Conservation (phyloP, 2,797 vertebrate species). For the Atherinosoma microstoma region DNA sequence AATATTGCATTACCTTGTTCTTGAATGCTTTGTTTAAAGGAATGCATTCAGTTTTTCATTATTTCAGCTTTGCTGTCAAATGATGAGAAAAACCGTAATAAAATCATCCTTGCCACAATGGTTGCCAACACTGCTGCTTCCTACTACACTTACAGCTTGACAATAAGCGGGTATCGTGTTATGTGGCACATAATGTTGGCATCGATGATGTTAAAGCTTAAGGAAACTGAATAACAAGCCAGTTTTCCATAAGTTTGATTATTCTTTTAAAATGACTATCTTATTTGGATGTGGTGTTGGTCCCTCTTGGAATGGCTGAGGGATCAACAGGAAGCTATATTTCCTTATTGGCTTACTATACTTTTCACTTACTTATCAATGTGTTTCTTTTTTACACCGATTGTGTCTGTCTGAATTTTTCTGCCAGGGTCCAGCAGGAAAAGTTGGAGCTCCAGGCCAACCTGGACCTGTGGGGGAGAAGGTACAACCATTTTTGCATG, state of each 20-base stretch:
- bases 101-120: constrained; percentile 3
- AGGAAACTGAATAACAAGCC: constrained; percentile 4
- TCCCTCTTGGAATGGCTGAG: constrained; percentile 40
- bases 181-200: not conserved
- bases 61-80: constrained; percentile 8
- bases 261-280: constrained; percentile 43
- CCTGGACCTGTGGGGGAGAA: constrained; percentile 64
- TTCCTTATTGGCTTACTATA: not conserved
- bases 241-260: not conserved
- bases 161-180: not conserved
- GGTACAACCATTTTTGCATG: constrained; percentile 45
- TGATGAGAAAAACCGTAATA: constrained; percentile 14
- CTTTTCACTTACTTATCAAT: not conserved
- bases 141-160: constrained; percentile 2
- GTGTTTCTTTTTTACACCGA: not conserved
- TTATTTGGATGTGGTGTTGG: constrained; percentile 15
- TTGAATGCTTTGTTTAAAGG: constrained; percentile 32
- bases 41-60: constrained; percentile 21
- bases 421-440: constrained; percentile 85
- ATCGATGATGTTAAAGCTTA: constrained; percentile 40
- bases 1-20: constrained; percentile 20
- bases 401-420: constrained; percentile 23
- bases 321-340: constrained; percentile 12
- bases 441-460: constrained; percentile 75
- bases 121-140: not conserved